These are phyloP conservation scores for Platynereis dumerilii DNA, from an alignment of 2,888 invertebrate species.

Conservation along the genomic window DNA sequence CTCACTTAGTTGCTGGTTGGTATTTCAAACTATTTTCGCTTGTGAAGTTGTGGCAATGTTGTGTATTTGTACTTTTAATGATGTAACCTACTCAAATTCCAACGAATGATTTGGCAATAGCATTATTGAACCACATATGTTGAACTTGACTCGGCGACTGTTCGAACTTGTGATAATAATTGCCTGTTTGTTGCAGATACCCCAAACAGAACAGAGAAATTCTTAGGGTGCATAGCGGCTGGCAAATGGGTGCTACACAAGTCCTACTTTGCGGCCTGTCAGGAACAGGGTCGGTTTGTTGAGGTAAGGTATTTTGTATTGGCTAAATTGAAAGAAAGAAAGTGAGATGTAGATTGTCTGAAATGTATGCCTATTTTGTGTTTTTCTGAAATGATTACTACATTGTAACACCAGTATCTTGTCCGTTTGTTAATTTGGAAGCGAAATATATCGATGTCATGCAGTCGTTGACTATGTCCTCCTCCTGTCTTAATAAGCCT, in stretches of 20 bases:
- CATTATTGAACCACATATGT: too few species aligned
- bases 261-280: constrained; percentile 76
- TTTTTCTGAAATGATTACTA: background rate
- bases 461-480: too few species aligned
- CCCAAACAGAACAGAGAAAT: constrained; percentile 78
- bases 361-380: background rate
- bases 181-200: constrained; percentile 30
- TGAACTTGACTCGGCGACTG: too few species aligned
- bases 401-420: too few species aligned
- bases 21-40: too few species aligned
- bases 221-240: constrained; percentile 82
- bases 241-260: constrained; percentile 90
- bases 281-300: constrained; percentile 70
- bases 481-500: too few species aligned
- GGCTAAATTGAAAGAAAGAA: background rate
- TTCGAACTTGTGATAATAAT: too few species aligned
- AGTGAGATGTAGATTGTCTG: background rate
- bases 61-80: too few species aligned
- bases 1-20: constrained; percentile 79
- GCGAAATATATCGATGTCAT: too few species aligned
- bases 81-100: too few species aligned
- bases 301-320: constrained; percentile 68
- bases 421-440: too few species aligned
- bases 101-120: too few species aligned
- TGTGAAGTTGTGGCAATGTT: background rate